Evolutionary conservation across 2,888 invertebrate species (phyloP), one percentile per base, ranked within the genome.

Genomic region (Desoria tigrina): DNA sequence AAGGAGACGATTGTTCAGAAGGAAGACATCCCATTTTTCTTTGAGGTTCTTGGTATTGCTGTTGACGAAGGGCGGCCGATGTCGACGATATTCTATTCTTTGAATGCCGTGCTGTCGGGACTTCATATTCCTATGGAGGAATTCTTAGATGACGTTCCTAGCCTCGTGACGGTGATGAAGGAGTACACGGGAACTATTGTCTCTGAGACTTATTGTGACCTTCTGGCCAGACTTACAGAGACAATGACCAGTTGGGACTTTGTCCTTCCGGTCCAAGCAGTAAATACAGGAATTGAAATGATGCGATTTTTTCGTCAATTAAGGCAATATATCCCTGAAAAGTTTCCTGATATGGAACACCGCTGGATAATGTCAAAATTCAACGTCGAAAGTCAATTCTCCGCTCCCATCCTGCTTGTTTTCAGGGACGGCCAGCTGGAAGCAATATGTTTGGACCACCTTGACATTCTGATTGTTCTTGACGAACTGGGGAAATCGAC

Each of bases 31-130:
- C 57, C 32, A 7, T 57, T 27, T 39, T 11, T 58, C 14, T 23
- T 63, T 2, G 53, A 63, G 24, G 32, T 51, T 2, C 27, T 63
- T 3, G 26, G 50, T 16, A 45, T 58, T 7, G 50, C 63, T 1
- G 51, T 63, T 18, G 63, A 50, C 39, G 58, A 63, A 24, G 63
- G 58, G 21, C 50, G 28, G 18, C 27, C 57, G 7, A 58, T 57
- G n/a, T 28, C 63, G 9, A 63, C 42, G 23, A 23, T 55, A 11
- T 63, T 63, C 53, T 58, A 63, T 42, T 39, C 58, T 2, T 18
- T 63, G 32, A 63, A 63, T 18, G 63, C 63, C 2, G 53, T 51
- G 9, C 42, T 63, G 1, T 50, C 37, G n/a, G 63, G 63, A 42
- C 51, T 63, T 9, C 21, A 39, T 23, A 16, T 63, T 2, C 63